Conservation (phyloP, 2,113 vertebrate species). For the Polyodon spathula region DNA sequence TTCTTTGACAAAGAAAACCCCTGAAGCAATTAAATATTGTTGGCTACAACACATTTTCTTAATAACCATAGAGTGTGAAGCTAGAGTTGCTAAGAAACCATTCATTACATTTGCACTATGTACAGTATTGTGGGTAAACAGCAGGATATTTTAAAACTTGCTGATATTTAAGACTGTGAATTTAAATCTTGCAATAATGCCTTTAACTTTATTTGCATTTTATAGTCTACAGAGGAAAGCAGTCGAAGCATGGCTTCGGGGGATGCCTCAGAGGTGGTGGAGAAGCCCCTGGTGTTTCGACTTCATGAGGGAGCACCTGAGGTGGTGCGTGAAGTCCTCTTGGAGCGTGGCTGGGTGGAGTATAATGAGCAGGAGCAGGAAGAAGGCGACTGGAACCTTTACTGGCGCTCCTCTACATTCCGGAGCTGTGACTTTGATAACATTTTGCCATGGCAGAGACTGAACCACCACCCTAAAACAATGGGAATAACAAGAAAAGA, state of each 20-base stretch:
- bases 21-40: too few relatives aligned
- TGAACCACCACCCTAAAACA: constrained; percentile 69
- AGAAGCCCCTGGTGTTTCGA: constrained; percentile 49
- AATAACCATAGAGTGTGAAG: too few relatives aligned
- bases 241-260: constrained; percentile 19
- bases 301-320: constrained; percentile 45
- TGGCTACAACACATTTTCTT: too few relatives aligned
- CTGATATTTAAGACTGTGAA: too few relatives aligned
- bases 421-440: constrained; percentile 38
- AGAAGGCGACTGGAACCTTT: constrained; percentile 61
- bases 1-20: too few relatives aligned
- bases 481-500: constrained; percentile 64
- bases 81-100: too few relatives aligned
- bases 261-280: neutral
- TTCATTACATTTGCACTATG: too few relatives aligned
- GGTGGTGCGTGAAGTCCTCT: constrained; percentile 59
- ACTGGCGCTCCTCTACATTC: constrained; percentile 57
- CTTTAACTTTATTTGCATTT: too few relatives aligned
- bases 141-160: too few relatives aligned
- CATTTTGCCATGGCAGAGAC: constrained; percentile 62
- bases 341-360: constrained; percentile 63
- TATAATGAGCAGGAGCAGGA: constrained; percentile 41
- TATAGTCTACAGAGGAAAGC: too few relatives aligned
- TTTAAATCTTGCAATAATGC: too few relatives aligned
- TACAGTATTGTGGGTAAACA: too few relatives aligned